Base-by-base conservation (phyloP, 2,888 invertebrate species). In the Hypselothyrea guttata region DNA sequence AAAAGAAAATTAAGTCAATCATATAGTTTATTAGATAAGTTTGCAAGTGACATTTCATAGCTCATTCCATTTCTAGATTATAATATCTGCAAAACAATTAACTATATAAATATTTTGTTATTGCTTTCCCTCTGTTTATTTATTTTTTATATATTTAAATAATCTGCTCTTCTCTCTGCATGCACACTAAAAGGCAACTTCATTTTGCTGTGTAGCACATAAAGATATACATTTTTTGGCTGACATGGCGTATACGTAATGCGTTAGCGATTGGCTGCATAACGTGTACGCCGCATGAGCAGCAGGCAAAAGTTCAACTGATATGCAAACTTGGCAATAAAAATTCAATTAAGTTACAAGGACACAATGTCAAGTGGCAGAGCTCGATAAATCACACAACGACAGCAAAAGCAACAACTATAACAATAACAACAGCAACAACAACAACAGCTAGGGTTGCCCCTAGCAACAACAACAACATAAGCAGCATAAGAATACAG, bases 261-360 rank as follows among this genome's bases (percentile, higher is more conserved):
- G 35, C 35, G 9, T 7, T 16, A 7, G 8, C 38, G 38, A 18
- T 38, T 38, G 38, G 44, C 54, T 16, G 37, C 51, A 41, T 38
- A 28, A 38, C 63, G 73, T 63, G 54, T 46, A 47, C 27, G 66
- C 40, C 16, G 35, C n/a, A 57, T 72, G 13, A 34, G 28, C 42
- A 31, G 42, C 33, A 30, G 58, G 42, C 31, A 16, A 41, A 31
- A 22, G 46, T 44, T 51, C 53, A 56, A 49, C 55, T 48, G 69
- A 78, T 86, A 82, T 82, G 81, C 81, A 82, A 86, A 83, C 72
- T 75, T 79, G 72, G 86, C 81, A 85, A 85, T 86, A 82, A 82
- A 82, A 85, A 83, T 82, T 82, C 86, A 82, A 82, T 82, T 82
- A 82, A 78, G 70, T 61, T 49, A 33, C 81, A 82, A 86, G 81